Evolutionary conservation across 2,888 invertebrate genomes (phyloP).

Genomic region (Polydrusus cervinus): DNA sequence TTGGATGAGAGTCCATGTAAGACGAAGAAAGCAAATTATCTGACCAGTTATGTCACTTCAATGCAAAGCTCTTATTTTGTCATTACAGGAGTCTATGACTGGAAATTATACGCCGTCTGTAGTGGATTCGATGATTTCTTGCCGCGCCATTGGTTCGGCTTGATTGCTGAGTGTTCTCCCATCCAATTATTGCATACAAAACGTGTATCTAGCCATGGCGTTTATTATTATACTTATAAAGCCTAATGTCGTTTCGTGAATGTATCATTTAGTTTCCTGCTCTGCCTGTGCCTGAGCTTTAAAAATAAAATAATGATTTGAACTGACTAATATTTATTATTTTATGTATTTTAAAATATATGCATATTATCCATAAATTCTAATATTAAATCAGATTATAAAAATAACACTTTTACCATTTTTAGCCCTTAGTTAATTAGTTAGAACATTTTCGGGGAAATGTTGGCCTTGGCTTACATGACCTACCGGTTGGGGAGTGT

Average conservation of each 20-base stretch:
- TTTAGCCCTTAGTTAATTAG: too few species aligned
- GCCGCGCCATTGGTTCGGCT: slow-evolving; percentile 63
- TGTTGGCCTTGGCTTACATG: too few species aligned
- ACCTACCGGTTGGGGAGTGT: too few species aligned
- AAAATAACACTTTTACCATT: too few species aligned
- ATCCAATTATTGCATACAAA: slow-evolving; percentile 69
- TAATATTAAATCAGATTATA: too few species aligned
- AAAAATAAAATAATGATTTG: slow-evolving; percentile 28
- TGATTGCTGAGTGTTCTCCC: slow-evolving; percentile 65
- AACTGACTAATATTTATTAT: not conserved
- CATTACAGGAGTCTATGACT: slow-evolving; percentile 71
- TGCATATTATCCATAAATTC: too few species aligned
- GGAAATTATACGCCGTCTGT: slow-evolving; percentile 66
- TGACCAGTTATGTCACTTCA: slow-evolving; percentile 66
- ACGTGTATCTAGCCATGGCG: slow-evolving; percentile 66
- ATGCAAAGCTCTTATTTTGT: slow-evolving; percentile 71
- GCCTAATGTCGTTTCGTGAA: slow-evolving; percentile 68
- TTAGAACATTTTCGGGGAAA: too few species aligned
- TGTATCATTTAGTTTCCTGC: slow-evolving; percentile 63
- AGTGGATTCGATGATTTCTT: slow-evolving; percentile 58
- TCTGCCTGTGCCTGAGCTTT: slow-evolving; percentile 16
- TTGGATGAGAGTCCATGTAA: not conserved
- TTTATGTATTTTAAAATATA: not conserved
- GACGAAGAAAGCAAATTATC: slow-evolving; percentile 4
- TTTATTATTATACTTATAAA: slow-evolving; percentile 60